These are phyloP conservation scores for Dasypogon diadema DNA, from an alignment of 2,888 invertebrate genomes.

Conservation along the genomic window DNA sequence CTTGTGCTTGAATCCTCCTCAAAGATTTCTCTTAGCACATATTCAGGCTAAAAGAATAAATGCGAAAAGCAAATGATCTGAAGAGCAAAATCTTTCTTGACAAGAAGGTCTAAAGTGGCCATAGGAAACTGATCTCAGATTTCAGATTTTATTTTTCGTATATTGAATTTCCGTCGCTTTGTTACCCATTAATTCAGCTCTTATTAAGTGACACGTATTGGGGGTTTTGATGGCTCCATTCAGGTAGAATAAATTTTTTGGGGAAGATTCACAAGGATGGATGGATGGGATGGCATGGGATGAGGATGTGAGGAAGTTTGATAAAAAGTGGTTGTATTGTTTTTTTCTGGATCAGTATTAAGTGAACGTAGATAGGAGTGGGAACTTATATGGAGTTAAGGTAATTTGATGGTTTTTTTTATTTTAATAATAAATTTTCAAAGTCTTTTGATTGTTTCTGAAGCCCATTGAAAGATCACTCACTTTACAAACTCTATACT, in stretches of 20 bases:
- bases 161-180: constrained; percentile 39
- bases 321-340: no score
- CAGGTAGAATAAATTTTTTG: constrained; percentile 36
- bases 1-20: neutral
- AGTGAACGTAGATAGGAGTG: no score
- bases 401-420: no score
- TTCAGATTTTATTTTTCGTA: constrained; percentile 20
- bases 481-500: no score
- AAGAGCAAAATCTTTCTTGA: neutral
- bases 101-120: neutral
- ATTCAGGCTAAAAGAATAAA: neutral
- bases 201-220: constrained; percentile 36
- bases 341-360: no score
- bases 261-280: neutral
- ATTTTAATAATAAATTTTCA: no score
- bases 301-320: no score
- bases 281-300: no score
- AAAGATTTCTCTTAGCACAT: neutral
- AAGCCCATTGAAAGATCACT: no score
- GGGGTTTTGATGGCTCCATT: constrained; percentile 31
- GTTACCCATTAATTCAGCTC: constrained; percentile 12
- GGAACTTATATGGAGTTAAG: no score
- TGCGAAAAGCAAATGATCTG: neutral
- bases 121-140: constrained; percentile 30
- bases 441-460: no score